Conservation (phyloP, 2,888 invertebrate species). For the Lasioglossum lativentre region DNA sequence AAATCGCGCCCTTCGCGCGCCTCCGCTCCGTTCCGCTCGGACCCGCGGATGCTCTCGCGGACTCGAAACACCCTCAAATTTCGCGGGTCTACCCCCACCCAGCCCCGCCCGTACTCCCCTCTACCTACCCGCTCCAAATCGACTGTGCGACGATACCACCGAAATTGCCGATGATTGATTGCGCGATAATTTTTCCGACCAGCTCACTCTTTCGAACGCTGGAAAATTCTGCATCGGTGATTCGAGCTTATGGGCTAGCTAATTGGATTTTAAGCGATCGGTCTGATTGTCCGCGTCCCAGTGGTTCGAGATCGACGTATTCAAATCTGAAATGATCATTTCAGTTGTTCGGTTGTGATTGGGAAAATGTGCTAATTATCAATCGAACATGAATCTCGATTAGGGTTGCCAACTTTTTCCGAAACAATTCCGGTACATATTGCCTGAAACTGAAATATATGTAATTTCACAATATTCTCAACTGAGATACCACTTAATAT, state of each 20-base stretch:
- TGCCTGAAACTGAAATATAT: too few species aligned
- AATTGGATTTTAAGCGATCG: conserved; percentile 23
- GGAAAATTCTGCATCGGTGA: not conserved
- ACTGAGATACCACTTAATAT: too few species aligned
- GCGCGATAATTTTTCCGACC: conserved; percentile 18
- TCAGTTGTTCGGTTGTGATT: not conserved
- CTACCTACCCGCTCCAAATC: not conserved
- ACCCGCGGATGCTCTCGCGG: conserved; percentile 24
- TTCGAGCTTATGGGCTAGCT: not conserved
- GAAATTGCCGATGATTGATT: conserved; percentile 28
- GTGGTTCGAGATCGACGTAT: not conserved
- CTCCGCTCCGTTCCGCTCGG: not conserved
- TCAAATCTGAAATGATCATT: not conserved
- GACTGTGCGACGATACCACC: not conserved
- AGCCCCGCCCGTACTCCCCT: too few species aligned
- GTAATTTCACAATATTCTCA: too few species aligned
- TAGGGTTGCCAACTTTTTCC: too few species aligned
- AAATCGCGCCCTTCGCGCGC: conserved; percentile 9
- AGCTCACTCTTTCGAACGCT: not conserved
- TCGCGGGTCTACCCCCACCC: not conserved
- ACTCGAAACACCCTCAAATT: conserved; percentile 12
- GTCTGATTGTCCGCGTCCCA: not conserved
- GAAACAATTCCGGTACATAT: too few species aligned
- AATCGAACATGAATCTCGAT: not conserved
- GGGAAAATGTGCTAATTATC: not conserved